Evolutionary conservation across 2,888 invertebrate genomes (phyloP), one percentile per base, ranked within the genome.

Genomic region (Mythimna albipuncta): DNA sequence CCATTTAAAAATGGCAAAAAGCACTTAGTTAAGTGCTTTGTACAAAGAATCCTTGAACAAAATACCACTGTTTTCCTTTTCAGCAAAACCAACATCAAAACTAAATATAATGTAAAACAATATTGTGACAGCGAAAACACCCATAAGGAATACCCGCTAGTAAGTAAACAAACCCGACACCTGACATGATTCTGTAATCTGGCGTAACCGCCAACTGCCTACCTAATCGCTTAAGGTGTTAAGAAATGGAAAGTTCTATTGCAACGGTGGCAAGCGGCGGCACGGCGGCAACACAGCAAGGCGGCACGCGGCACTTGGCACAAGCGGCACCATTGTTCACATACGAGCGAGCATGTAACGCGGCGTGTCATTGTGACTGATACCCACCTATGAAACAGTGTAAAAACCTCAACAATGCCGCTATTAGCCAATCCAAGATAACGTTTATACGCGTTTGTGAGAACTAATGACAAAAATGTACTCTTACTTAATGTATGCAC

Each of bases 401-500:
- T 65, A 85, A 92, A 91, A 93, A 94, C 91, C 84, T 71, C 81
- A 90, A 94, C 94, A 94, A 94, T 93, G 90, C 89, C 68, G n/a
- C 70, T 73, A 89, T 92, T 92, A 90, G 90, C 89, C 88, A 91
- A 91, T 89, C 86, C 80, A 81, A 86, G 86, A 86, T 85, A 87
- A 84, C 80, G 85, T 72, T 75, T 82, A 84, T 81, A 71, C 50
- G 82, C 81, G 81, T 72, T 83, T 88, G 88, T 92, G 90, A 82
- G 91, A 91, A 91, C 79, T 77, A 73, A 75, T 78, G 62, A 50
- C 41, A 63, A 59, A 68, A 78, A 82, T 77, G 50, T 77, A 70
- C 64, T 70, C 67, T 50, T 73, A 70, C 67, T 50, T 70, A 70
- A 81, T 77, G 11, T 68, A 70, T 77, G 72, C 69, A 69, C 47